phyloP scores from a whole-genome alignment of 2,113 vertebrate genomes.

The Hepsetus odoe region DNA sequence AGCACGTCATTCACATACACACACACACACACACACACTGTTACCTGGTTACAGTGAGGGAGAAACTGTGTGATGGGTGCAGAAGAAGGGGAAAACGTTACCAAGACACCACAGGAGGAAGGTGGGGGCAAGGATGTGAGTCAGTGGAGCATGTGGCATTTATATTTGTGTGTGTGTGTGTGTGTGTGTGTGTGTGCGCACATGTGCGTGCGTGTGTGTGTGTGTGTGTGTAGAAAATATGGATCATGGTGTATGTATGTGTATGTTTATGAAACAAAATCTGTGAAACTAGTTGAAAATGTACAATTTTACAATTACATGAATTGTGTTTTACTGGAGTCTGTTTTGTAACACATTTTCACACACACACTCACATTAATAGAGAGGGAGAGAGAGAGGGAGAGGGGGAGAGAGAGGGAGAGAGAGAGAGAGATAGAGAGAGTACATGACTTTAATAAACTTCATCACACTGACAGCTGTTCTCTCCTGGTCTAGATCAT shows the following conservation, averaged over 20 bases:
- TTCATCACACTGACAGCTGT: neutral
- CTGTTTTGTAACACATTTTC: too few species aligned
- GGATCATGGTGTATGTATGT: too few species aligned
- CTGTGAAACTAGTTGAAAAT: too few species aligned
- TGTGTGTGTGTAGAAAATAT: neutral
- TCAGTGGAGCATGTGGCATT: conserved; percentile 24
- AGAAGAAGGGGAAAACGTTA: conserved; percentile 19
- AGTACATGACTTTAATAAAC: neutral
- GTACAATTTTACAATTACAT: too few species aligned
- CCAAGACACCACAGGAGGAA: conserved; percentile 36
- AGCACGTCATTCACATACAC: conserved; percentile 33
- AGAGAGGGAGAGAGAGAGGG: too few species aligned
- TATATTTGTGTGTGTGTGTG: neutral
- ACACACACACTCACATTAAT: too few species aligned
- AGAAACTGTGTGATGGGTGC: conserved; percentile 22
- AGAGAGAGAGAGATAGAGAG: neutral
- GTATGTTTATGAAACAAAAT: too few species aligned
- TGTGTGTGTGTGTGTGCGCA: conserved; percentile 1
- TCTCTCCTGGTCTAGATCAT: conserved; percentile 65
- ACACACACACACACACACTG: conserved; percentile 30
- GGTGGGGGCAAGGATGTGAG: conserved; percentile 16
- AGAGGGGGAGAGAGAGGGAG: too few species aligned
- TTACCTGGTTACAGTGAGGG: conserved; percentile 75
- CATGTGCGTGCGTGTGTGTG: neutral
- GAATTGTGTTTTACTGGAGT: too few species aligned